Evolutionary conservation across 2,888 invertebrate species (phyloP).

Genomic region (Imbricaverruca yamaguchii): DNA sequence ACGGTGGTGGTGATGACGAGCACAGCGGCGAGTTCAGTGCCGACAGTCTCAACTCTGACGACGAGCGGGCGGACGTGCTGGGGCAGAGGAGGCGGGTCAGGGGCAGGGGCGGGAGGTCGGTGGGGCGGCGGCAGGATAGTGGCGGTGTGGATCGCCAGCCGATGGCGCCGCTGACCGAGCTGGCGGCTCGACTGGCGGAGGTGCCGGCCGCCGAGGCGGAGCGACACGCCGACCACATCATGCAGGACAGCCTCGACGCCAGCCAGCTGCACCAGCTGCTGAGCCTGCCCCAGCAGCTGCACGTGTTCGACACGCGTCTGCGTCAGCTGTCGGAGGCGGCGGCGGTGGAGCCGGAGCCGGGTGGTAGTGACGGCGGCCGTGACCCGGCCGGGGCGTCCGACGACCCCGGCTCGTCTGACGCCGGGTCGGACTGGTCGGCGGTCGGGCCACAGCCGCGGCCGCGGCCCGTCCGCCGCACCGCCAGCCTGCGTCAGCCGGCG

Average conservation of each 20-base stretch:
- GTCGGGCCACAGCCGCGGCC: no score
- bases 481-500: not conserved
- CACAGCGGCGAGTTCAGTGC: not conserved
- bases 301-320: slow-evolving; percentile 29
- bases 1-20: not conserved
- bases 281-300: slow-evolving; percentile 18
- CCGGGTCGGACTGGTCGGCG: no score
- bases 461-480: not conserved
- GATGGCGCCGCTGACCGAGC: not conserved
- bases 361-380: no score
- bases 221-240: not conserved
- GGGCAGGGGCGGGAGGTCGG: not conserved
- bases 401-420: no score
- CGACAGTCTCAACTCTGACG: slow-evolving; percentile 4
- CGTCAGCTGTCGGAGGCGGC: slow-evolving; percentile 26
- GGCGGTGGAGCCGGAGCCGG: not conserved
- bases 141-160: no score
- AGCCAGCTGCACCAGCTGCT: slow-evolving; percentile 1
- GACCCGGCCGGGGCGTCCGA: no score
- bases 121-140: not conserved
- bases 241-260: slow-evolving; percentile 6
- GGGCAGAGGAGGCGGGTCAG: not conserved
- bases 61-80: not conserved
- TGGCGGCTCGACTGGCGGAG: not conserved
- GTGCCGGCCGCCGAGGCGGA: not conserved